Evolutionary conservation across 2,797 vertebrate genomes (phyloP).

Genomic region (Lacerta viridis): DNA sequence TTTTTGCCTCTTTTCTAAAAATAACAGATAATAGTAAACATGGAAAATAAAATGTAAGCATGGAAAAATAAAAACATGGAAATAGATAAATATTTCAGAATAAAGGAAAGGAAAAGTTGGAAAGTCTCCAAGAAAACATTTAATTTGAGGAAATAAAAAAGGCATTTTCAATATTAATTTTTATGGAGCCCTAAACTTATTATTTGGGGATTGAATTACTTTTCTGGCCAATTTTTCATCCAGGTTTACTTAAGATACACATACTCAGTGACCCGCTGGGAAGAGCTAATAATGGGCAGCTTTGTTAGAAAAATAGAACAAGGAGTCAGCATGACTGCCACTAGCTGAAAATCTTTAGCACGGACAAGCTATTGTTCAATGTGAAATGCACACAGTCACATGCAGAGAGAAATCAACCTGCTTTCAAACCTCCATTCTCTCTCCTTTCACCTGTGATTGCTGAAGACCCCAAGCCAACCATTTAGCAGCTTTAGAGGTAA

Average conservation of each 20-base stretch:
- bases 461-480: constrained; percentile 24
- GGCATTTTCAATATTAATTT: neutral
- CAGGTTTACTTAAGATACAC: neutral
- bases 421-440: neutral
- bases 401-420: neutral
- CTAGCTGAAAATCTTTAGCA: constrained; percentile 26
- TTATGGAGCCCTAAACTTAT: neutral
- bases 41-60: neutral
- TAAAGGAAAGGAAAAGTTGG: neutral
- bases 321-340: neutral
- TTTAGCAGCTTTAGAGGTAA: constrained; percentile 1
- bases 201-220: neutral
- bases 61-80: neutral
- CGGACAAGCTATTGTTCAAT: constrained; percentile 21
- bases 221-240: constrained; percentile 8
- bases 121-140: neutral
- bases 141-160: neutral
- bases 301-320: constrained; percentile 4
- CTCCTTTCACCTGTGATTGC: neutral
- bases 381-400: constrained; percentile 4
- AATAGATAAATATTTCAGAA: neutral
- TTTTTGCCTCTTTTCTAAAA: neutral
- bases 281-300: constrained; percentile 1
- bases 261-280: neutral
- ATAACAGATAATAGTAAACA: too few species aligned